Evolutionary conservation across 2,113 vertebrate genomes (phyloP), one percentile per base, ranked within the genome.

Genomic region (Bujurquina vittata): DNA sequence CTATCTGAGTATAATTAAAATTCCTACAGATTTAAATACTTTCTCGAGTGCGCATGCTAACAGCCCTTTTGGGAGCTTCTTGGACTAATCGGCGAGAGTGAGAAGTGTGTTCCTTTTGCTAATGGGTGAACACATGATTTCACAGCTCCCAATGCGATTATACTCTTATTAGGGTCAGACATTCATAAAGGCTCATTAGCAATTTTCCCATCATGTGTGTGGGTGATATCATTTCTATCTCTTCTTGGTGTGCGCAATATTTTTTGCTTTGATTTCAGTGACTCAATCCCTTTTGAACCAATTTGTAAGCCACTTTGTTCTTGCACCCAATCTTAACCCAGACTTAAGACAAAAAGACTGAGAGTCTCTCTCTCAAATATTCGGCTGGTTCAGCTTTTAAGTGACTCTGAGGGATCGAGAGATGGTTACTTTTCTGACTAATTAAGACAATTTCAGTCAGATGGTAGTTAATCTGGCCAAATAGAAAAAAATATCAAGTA

Each of bases 151-250:
- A 88, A 90, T 67, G 89, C 72, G 89, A 93, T 93, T 91, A 92
- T 77, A 29, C 83, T 83, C 84, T 90, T 89, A 93, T 94, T 92
- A 88, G 87, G 89, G 91, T 90, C 91, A 92, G 89, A 90, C 90
- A 87, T 92, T 90, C 83, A 90, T 89, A 87, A 92, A 86, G 79
- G 83, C 82, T 91, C 90, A 90, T 92, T 88, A 91, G 72, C 79
- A 80, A 22, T 67, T 63, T 46, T 14, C 62, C 73, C 72, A 85
- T 85, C 83, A 40, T 81, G 82, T 69, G 63, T 83, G 79, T 76
- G 84, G 59, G 82, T 81, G 79, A 88, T 87, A 88, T 91, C 65
- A 57, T 89, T 78, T 81, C 77, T 80, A 77, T 91, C 84, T 91
- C 22, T 60, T 85, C 84, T 74, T 74, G 69, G 63, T 69, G 75